Conservation (phyloP, 2,113 vertebrate species). For the Rhadina sibilatrix region DNA sequence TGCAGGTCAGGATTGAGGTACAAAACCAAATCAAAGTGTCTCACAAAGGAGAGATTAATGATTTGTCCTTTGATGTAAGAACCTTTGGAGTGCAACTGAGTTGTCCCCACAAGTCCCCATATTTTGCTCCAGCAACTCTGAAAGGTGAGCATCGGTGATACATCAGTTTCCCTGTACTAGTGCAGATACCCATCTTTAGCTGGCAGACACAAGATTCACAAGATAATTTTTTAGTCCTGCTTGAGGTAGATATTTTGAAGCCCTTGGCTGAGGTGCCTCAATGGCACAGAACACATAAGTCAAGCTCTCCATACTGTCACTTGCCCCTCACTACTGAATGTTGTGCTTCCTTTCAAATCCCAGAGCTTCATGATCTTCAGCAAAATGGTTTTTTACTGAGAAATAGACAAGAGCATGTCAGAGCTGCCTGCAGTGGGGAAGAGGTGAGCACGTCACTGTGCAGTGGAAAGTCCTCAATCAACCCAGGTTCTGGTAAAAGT, state of each 20-base stretch:
- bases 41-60: not conserved
- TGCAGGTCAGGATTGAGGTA: not conserved
- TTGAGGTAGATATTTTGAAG: not conserved
- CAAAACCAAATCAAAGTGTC: not conserved
- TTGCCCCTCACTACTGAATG: not conserved
- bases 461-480: not conserved
- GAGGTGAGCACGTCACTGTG: not conserved
- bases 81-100: accelerated
- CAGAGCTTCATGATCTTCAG: not conserved
- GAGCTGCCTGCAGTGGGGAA: not conserved
- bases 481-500: not conserved
- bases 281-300: not conserved
- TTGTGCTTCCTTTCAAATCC: not conserved
- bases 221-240: not conserved
- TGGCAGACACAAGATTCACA: not conserved
- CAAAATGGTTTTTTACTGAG: not conserved
- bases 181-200: not conserved
- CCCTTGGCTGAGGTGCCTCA: not conserved
- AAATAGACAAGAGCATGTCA: not conserved
- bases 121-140: not conserved
- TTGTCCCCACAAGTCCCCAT: not conserved
- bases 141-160: not conserved
- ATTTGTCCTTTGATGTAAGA: not conserved
- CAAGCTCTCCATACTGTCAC: not conserved
- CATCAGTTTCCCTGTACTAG: not conserved